A percentile compares a stretch with the other conserved stretches of the same genome.
Conservation (phyloP, 2,113 vertebrate genomes). For the Mustela nigripes region DNA sequence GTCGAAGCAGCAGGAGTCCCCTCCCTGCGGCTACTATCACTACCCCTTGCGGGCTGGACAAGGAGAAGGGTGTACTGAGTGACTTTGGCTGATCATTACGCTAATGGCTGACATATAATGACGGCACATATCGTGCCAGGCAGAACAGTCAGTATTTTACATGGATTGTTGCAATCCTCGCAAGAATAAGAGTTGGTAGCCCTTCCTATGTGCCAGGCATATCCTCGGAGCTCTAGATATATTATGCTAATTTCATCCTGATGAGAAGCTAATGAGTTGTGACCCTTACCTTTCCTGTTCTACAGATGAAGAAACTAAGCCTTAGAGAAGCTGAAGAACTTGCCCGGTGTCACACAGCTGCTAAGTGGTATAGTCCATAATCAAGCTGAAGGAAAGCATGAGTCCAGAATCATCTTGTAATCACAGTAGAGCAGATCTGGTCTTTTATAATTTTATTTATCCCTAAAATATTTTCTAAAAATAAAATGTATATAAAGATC, state of each 20-base stretch:
- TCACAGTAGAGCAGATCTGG: background rate
- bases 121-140: background rate
- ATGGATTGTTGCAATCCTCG: background rate
- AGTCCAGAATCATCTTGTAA: background rate
- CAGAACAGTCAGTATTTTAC: background rate
- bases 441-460: background rate
- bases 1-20: background rate
- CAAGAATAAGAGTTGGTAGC: background rate
- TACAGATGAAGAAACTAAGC: background rate
- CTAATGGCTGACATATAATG: background rate
- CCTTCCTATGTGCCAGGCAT: background rate
- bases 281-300: background rate
- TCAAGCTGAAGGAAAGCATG: background rate
- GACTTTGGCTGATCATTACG: constrained; percentile 21
- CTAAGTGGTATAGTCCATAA: background rate
- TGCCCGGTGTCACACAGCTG: background rate
- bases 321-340: background rate
- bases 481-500: background rate
- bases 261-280: background rate
- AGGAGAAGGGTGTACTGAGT: background rate
- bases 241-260: background rate
- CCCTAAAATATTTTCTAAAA: constrained; percentile 49
- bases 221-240: background rate
- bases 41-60: background rate
- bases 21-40: background rate